Evolutionary conservation across 2,113 vertebrate species (phyloP).

Genomic region (Dasyurus viverrinus): DNA sequence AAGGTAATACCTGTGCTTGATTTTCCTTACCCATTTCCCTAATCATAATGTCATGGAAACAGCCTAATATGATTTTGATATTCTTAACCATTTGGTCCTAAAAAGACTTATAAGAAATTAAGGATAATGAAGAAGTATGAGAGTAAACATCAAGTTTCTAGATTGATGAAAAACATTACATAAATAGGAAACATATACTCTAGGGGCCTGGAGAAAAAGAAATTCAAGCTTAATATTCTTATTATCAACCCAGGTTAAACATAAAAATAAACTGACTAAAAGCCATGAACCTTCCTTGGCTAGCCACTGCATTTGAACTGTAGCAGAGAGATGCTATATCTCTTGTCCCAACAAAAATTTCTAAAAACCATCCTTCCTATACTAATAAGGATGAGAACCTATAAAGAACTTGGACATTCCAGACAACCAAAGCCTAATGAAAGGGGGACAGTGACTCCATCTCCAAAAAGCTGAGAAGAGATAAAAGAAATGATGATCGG

Average conservation of each 20-base stretch:
- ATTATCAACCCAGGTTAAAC: background rate
- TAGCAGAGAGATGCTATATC: background rate
- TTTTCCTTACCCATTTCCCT: background rate
- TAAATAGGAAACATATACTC: background rate
- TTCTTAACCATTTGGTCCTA: background rate
- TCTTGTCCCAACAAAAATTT: background rate
- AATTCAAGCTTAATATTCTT: background rate
- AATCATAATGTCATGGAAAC: background rate
- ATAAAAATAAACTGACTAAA: background rate
- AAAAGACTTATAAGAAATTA: background rate
- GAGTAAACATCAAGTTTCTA: background rate
- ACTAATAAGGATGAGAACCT: background rate
- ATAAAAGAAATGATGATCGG: background rate
- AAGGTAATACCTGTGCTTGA: background rate
- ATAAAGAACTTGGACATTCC: background rate
- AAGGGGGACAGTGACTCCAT: background rate
- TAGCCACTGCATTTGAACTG: background rate
- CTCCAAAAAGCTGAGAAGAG: background rate
- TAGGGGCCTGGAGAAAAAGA: background rate
- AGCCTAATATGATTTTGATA: background rate
- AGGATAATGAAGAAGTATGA: background rate
- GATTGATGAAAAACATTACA: background rate
- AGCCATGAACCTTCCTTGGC: background rate
- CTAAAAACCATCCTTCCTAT: background rate
- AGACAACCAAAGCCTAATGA: background rate